Evolutionary conservation across 92 coral and sea anemone genomes (phyloP), one percentile per base, ranked within the genome.

Genomic region (Zoanthus sociatus): DNA sequence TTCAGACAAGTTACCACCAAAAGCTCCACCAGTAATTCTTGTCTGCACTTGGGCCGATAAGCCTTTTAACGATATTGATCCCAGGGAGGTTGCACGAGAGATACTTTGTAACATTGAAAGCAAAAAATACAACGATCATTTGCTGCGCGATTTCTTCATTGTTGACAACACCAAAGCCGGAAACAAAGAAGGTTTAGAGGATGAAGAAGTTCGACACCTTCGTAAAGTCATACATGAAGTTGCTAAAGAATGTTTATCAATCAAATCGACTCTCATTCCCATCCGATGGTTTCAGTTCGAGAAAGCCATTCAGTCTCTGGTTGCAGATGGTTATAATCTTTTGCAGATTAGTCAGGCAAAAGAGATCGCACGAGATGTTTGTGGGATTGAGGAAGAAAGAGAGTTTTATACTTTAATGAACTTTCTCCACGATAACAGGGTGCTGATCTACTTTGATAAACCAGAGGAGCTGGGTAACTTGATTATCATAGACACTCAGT

Each of bases 1-100:
- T 0, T 77, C 82, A 53, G 46, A 77, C 14, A 33, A 15, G 14
- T 26, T 87, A 9, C 78, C 91, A 9, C 16, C 46, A 5, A 84
- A 11, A 16, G 6, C 76, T 12, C 92, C 92, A 9, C 56, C 84
- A 33, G 91, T 89, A 7, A 69, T 92, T 20, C 42, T 94, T 31
- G 94, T 92, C 31, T 89, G 89, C 66, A 94, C 97, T 17, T 90
- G 88, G 73, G 89, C 86, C 11, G 97, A 94, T 76, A 53, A 71
- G 26, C 91, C 93, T 5, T 74, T 64, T 46, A 7, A 17, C 9
- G 68, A 66, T 21, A 77, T 66, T 53, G 84, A 82, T 20, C 45
- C 91, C 32, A 10, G 30, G 13, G 17, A 89, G 10, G 73, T 87
- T 5, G 86, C 91, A 7, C 74, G 79, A 32, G 78, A 89, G 31